Evolutionary conservation across 2,113 vertebrate genomes (phyloP), one percentile per base, ranked within the genome.

Genomic region (Etheostoma cragini): DNA sequence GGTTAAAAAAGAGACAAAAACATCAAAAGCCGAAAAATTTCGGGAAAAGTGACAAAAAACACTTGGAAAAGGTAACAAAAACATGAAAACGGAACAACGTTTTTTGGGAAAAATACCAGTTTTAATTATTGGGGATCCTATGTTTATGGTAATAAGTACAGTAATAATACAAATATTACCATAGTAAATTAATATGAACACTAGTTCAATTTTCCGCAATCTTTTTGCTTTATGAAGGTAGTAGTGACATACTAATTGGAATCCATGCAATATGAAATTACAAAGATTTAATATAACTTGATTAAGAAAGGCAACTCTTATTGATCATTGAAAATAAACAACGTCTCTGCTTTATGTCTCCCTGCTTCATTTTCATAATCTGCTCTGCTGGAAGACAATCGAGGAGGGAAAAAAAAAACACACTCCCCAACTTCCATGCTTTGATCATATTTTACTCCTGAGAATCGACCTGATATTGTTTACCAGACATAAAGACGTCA

Each of bases 401-500:
- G 68, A 73, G 42, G 50, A 26, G 26, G 30, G 35, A 17, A 24
- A 26, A 72, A 78, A 84, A 70, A 72, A 70, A 26, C 1, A 58
- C 24, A 16, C 66, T 75, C 69, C 66, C 71, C 22, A 46, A 64
- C 64, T 52, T 67, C 45, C 62, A 19, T 5, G 66, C 73, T 80
- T 45, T 49, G 62, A 78, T 91, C 78, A 33, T 78, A 92, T 89
- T 82, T 84, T 81, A 58, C 91, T 78, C 83, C 64, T 14, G 89
- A 82, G 91, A 84, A 15, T 78, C n/a, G 12, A 65, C 65, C 88
- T 88, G 78, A 83, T 91, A 86, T 87, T 87, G 79, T 88, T 86
- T 84, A 85, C 87, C 78, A 82, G 81, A 88, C 86, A 93, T 88
- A 78, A 91, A 91, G 80, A 84, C 78, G 17, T 82, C 69, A 45